Percentiles rank a stretch among this genome's conserved stretches.
Conservation (phyloP, 35 echinoderm and acorn worm genomes). For the Diadema setosum region DNA sequence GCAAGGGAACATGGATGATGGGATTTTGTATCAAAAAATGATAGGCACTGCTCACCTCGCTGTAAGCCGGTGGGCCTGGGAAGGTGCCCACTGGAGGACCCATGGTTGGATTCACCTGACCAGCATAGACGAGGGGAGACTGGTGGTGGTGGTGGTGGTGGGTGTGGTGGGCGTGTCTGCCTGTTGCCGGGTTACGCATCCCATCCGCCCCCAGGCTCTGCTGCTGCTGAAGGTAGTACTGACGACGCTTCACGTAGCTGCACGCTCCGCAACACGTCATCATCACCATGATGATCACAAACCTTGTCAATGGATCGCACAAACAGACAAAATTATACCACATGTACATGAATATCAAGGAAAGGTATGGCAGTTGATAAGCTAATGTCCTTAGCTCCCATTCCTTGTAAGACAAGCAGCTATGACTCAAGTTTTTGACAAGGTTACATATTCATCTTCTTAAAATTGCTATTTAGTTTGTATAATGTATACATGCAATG, state of each 20-base stretch:
- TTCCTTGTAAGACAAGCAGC: too few species aligned
- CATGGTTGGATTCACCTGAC: background rate
- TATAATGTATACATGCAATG: too few species aligned
- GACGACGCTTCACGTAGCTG: background rate
- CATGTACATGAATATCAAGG: too few species aligned
- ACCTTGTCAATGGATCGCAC: background rate
- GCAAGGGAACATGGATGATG: too few species aligned
- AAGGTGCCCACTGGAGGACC: background rate
- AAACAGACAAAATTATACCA: too few species aligned
- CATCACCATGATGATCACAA: constrained; percentile 11
- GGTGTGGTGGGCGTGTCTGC: background rate
- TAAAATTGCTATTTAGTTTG: too few species aligned
- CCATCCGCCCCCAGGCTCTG: background rate
- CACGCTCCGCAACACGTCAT: constrained; percentile 8
- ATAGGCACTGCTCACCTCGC: background rate
- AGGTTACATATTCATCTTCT: too few species aligned
- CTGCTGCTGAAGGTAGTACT: background rate
- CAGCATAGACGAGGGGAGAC: background rate
- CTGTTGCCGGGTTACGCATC: background rate
- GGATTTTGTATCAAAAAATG: too few species aligned
- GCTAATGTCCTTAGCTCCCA: too few species aligned
- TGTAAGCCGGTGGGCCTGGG: background rate
- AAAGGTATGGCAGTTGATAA: too few species aligned
- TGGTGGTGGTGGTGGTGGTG: background rate
- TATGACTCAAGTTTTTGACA: too few species aligned